Percentiles rank a stretch among this genome's conserved stretches.
phyloP scores from a whole-genome alignment of 2,113 vertebrate species.

The Tupaia chinensis region DNA sequence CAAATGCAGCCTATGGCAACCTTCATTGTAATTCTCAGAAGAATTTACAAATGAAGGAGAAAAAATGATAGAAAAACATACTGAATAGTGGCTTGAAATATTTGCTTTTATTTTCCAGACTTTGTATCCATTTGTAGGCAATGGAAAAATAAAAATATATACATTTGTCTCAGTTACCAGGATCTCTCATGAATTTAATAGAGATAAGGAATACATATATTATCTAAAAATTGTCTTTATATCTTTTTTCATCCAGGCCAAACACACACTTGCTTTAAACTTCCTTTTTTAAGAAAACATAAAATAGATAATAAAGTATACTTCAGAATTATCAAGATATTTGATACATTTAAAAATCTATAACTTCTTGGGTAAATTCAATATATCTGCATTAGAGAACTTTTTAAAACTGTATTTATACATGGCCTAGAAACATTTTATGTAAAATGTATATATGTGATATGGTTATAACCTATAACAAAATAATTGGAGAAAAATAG shows the following conservation, averaged over 20 bases:
- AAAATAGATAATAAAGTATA: neutral
- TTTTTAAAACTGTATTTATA: neutral
- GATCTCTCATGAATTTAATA: neutral
- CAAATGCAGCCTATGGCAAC: neutral
- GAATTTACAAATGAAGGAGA: neutral
- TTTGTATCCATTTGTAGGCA: neutral
- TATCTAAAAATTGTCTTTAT: neutral
- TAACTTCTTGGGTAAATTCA: neutral
- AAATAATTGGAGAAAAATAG: neutral
- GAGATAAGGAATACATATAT: neutral
- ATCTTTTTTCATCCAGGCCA: neutral
- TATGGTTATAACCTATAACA: neutral
- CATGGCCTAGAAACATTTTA: neutral
- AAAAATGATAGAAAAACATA: neutral
- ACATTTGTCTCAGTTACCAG: neutral
- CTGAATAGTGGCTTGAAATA: neutral
- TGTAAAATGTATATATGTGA: neutral
- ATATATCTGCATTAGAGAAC: neutral
- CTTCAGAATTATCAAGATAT: neutral
- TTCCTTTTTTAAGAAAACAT: neutral
- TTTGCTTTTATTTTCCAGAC: neutral
- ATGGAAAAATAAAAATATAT: neutral
- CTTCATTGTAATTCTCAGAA: constrained; percentile 1
- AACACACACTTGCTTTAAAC: neutral
- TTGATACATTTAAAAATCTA: neutral